A percentile compares a stretch with the other conserved stretches of the same genome.
Conservation (phyloP, 2,113 vertebrate genomes). For the Carassius auratus region DNA sequence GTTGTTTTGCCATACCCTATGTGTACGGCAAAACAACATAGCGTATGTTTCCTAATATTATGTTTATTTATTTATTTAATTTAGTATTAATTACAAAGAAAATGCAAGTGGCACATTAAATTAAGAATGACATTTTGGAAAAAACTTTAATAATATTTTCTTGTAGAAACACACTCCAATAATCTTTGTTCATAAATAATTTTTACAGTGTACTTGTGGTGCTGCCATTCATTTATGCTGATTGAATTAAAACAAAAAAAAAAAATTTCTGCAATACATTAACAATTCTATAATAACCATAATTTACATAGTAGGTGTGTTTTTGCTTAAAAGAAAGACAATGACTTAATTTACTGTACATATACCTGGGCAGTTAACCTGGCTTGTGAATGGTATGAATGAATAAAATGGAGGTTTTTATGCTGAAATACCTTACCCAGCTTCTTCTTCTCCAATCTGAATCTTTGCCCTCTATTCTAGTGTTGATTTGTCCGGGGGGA, state of each 20-base stretch:
- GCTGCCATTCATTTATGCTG: neutral
- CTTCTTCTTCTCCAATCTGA: slow-evolving; percentile 25
- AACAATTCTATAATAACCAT: neutral
- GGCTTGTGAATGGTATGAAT: neutral
- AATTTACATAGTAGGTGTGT: neutral
- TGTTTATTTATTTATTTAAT: neutral
- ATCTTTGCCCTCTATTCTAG: slow-evolving; percentile 14
- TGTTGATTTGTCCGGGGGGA: slow-evolving; percentile 27
- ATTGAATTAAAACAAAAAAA: neutral
- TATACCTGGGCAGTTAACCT: neutral
- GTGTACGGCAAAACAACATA: neutral
- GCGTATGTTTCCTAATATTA: neutral
- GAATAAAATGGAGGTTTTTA: neutral
- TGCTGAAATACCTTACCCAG: neutral
- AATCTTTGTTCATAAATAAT: too few species aligned
- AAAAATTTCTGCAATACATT: neutral
- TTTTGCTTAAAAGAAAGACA: neutral
- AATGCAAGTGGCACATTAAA: too few species aligned
- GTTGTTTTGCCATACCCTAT: too few species aligned
- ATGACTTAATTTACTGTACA: neutral
- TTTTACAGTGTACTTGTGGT: neutral
- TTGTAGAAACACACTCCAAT: too few species aligned
- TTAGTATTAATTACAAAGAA: too few species aligned
- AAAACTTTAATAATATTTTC: too few species aligned
- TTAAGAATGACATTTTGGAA: too few species aligned